These are phyloP conservation scores for Augochlora pura DNA, from an alignment of 1,140 invertebrate species.

Conservation along the genomic window DNA sequence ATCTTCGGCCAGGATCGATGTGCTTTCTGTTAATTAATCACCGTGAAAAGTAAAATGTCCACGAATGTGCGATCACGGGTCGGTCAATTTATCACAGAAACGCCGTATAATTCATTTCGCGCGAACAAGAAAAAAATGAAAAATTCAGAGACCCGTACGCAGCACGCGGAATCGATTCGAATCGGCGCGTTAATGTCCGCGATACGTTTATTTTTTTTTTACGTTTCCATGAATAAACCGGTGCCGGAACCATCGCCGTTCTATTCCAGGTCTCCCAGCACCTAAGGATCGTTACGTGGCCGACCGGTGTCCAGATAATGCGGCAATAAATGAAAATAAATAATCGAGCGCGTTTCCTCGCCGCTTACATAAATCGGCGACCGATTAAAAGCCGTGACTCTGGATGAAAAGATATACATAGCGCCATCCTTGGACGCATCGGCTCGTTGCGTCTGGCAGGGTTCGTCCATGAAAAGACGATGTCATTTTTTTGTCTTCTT, in stretches of 20 bases:
- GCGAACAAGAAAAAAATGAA: too few relatives aligned
- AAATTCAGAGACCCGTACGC: neutral
- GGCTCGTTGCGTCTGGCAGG: neutral
- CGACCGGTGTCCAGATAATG: constrained; percentile 2
- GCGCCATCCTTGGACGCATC: neutral
- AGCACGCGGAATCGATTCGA: neutral
- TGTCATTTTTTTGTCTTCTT: neutral
- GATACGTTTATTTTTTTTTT: constrained; percentile 25
- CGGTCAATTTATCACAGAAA: too few relatives aligned
- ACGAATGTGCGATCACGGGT: too few relatives aligned
- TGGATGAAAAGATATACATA: neutral
- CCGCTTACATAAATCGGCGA: constrained; percentile 7
- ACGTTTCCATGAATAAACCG: constrained; percentile 4
- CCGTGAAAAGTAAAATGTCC: too few relatives aligned
- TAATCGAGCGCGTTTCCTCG: neutral
- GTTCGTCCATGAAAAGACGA: neutral
- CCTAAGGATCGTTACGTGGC: constrained; percentile 21
- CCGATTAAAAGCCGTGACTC: neutral
- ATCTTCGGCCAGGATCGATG: too few relatives aligned
- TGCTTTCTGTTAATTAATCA: too few relatives aligned
- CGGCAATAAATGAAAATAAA: neutral
- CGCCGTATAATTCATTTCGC: too few relatives aligned
- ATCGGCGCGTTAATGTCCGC: neutral
- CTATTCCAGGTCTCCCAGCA: neutral
- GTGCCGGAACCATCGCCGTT: neutral